Percentiles rank a stretch among this genome's conserved stretches.
These are phyloP conservation scores for Aspidiotus rigidus DNA, from an alignment of 2,888 invertebrate species.

Conservation along the genomic window DNA sequence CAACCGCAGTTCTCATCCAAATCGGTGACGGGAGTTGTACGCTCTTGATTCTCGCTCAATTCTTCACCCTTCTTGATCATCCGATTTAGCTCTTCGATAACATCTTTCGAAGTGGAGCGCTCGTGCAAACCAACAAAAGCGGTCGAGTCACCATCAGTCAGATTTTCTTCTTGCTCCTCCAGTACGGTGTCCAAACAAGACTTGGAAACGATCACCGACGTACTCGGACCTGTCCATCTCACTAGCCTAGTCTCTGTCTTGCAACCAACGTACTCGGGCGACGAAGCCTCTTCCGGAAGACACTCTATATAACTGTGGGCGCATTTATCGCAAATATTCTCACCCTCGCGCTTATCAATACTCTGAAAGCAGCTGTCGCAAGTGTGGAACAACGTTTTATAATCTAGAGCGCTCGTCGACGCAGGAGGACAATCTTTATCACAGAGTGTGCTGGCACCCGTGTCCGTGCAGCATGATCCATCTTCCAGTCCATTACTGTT, in stretches of 20 bases:
- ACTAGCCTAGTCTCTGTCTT: constrained; percentile 5
- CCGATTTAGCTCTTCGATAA: constrained; percentile 63
- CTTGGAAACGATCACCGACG: constrained; percentile 41
- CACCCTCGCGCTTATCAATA: constrained; percentile 38
- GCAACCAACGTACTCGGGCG: constrained; percentile 42
- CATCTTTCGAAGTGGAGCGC: constrained; percentile 58
- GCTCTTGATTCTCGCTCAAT: constrained; percentile 28
- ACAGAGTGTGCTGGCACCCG: constrained; percentile 7
- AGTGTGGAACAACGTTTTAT: constrained; percentile 21
- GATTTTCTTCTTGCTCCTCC: constrained; percentile 52
- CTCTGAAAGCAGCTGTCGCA: constrained; percentile 35
- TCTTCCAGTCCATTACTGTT: constrained; percentile 13
- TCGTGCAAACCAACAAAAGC: constrained; percentile 21
- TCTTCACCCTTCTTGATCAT: constrained; percentile 52
- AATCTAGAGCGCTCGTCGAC: constrained; percentile 16
- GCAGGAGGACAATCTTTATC: constrained; percentile 23
- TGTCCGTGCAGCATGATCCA: constrained; percentile 2
- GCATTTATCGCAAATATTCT: constrained; percentile 38
- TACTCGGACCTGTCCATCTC: constrained; percentile 43
- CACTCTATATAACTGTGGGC: constrained; percentile 38
- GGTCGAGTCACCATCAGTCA: neutral
- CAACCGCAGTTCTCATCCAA: constrained; percentile 58
- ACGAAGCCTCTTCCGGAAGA: constrained; percentile 38
- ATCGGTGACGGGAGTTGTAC: constrained; percentile 40
- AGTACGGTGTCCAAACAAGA: constrained; percentile 51